Evolutionary conservation across 2,113 vertebrate species (phyloP).

Genomic region (Rynchops niger): DNA sequence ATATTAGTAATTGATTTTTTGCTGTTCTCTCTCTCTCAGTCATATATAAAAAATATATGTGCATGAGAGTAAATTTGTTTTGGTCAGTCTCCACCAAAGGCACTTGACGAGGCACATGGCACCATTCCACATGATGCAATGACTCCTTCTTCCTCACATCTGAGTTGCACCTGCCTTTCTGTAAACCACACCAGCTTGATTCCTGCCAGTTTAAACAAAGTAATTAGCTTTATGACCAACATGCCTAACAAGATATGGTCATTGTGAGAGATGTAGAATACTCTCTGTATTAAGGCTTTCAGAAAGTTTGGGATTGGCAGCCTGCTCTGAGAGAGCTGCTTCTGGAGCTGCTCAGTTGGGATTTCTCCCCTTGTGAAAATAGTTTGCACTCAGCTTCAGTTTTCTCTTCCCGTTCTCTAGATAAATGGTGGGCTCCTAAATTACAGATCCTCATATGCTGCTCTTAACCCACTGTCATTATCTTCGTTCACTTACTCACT

Average conservation of each 20-base stretch:
- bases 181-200: neutral
- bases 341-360: neutral
- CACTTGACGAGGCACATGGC: neutral
- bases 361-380: neutral
- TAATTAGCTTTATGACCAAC: neutral
- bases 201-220: neutral
- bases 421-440: neutral
- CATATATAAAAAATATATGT: neutral
- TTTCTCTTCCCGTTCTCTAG: neutral
- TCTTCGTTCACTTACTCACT: neutral
- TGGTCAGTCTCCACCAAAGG: neutral
- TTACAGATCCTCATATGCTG: neutral
- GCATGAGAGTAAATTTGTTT: neutral
- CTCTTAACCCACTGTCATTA: neutral
- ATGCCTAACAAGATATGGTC: neutral
- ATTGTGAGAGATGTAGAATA: neutral
- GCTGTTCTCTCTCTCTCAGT: neutral
- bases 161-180: neutral
- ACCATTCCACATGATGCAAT: neutral
- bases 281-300: neutral
- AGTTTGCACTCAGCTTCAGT: neutral
- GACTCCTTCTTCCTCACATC: neutral
- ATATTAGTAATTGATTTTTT: neutral
- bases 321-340: neutral
- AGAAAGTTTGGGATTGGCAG: neutral